A percentile compares a stretch with the other conserved stretches of the same genome.
Conservation (phyloP, 53 echinoderm and acorn worm species). For the Apostichopus leukothele region DNA sequence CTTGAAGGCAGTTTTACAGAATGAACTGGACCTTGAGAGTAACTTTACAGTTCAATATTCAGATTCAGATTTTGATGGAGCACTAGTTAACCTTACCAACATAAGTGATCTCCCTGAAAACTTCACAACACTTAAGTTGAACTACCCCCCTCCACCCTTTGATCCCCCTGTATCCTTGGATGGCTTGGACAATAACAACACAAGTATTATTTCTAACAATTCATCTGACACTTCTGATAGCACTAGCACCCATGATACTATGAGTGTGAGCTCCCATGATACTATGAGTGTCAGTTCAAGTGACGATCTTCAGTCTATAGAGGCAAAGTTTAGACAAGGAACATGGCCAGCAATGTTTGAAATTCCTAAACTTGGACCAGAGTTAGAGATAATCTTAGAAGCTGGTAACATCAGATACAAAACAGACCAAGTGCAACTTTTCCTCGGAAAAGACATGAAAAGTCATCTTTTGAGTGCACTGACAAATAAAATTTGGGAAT, state of each 20-base stretch:
- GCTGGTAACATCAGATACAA: conserved; percentile 4
- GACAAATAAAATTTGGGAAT: conserved; percentile 21
- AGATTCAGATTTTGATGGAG: conserved; percentile 16
- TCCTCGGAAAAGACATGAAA: conserved; percentile 28
- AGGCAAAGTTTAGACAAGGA: conserved; percentile 26
- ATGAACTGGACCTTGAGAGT: background rate
- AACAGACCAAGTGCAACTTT: background rate
- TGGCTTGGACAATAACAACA: background rate
- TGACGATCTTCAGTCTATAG: background rate
- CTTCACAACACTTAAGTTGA: background rate
- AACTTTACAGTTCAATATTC: background rate
- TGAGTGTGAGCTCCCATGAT: conserved; percentile 6
- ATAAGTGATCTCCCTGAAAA: conserved; percentile 5
- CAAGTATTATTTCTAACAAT: too few species aligned
- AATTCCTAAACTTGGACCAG: conserved; percentile 20
- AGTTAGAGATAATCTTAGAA: conserved; percentile 7
- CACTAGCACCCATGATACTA: conserved; percentile 18
- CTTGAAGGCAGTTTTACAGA: background rate
- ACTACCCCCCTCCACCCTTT: background rate
- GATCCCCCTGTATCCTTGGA: too few species aligned
- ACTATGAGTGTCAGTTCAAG: too few species aligned
- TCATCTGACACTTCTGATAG: background rate
- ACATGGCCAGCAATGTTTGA: conserved; percentile 27
- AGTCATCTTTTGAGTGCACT: conserved; percentile 21
- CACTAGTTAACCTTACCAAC: background rate